Evolutionary conservation across 2,888 invertebrate genomes (phyloP).

Genomic region (Aleiodes leptofemur): DNA sequence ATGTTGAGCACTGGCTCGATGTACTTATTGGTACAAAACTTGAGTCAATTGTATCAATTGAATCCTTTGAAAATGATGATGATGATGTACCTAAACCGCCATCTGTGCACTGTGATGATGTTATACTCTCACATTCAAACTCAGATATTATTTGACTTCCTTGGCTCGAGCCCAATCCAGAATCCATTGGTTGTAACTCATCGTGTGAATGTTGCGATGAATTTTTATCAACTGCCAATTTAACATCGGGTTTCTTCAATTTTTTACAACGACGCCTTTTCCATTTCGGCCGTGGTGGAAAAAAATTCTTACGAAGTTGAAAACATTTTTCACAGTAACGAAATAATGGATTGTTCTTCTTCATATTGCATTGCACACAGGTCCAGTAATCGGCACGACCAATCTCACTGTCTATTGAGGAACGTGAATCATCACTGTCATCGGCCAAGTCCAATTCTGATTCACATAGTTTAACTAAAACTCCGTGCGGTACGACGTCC

Average conservation of each 20-base stretch:
- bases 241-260: conserved; percentile 28
- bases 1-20: conserved; percentile 41
- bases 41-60: neutral
- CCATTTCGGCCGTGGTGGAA: conserved; percentile 80
- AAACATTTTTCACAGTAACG: conserved; percentile 84
- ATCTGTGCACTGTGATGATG: conserved; percentile 3
- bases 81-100: neutral
- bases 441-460: conserved; percentile 64
- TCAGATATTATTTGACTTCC: conserved; percentile 58
- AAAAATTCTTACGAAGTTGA: conserved; percentile 83
- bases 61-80: conserved; percentile 1
- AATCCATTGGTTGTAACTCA: conserved; percentile 67
- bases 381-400: conserved; percentile 80
- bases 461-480: conserved; percentile 51
- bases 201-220: conserved; percentile 22
- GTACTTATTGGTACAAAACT: neutral
- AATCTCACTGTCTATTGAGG: conserved; percentile 74
- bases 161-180: conserved; percentile 74
- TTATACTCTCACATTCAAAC: conserved; percentile 24
- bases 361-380: conserved; percentile 81
- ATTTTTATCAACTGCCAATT: conserved; percentile 4
- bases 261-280: conserved; percentile 53
- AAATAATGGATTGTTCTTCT: conserved; percentile 81
- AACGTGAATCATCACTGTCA: conserved; percentile 66
- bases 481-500: conserved; percentile 59